Base-by-base conservation (phyloP, 2,113 vertebrate species). In the Hyperopisus bebe region DNA sequence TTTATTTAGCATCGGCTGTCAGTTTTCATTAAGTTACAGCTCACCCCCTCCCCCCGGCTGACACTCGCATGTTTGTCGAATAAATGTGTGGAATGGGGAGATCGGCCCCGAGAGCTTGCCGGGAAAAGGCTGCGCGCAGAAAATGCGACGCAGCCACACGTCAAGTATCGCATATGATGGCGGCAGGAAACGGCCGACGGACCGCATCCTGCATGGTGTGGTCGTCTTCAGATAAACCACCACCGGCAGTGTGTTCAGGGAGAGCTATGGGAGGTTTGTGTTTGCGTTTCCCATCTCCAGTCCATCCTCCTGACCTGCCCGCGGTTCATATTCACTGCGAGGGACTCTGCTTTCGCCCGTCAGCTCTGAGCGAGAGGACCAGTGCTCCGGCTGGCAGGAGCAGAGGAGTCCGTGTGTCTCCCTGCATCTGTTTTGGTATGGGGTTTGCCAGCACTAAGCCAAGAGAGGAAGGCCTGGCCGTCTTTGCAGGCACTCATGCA, bases 1-100 rank as follows among this genome's bases (percentile, higher is more conserved):
- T 88, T 90, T 90, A 90, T 90, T 90, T 88, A 90, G 86, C 86
- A 88, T 80, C 48, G 7, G 66, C 89, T 88, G 89, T 90, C 89
- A 88, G 89, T 82, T 90, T 51, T 48, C 21, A 90, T 90, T 51
- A 80, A 88, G 58, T 88, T 86, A 83, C 48, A 19, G 47, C 48
- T 53, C 31, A 4, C 9, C 53, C 50, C 51, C 19, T 8, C 35
- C 39, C 27, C 47, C 21, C 48, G 5, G 19, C 74, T 27, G 19
- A 19, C 83, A 48, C 46, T 70, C n/a, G 27, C n/a, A 31, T 31
- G 55, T 70, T 85, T 84, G 82, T 86, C 1, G 89, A 85, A 47
- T 42, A 55, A 62, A 89, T 46, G 50, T 44, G 58, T 24, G 62
- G 58, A 87, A 53, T 9, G 2, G 17, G 62, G 62, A 31, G 89